phyloP scores from a whole-genome alignment of 2,797 vertebrate species.

The Ficedula albicollis region DNA sequence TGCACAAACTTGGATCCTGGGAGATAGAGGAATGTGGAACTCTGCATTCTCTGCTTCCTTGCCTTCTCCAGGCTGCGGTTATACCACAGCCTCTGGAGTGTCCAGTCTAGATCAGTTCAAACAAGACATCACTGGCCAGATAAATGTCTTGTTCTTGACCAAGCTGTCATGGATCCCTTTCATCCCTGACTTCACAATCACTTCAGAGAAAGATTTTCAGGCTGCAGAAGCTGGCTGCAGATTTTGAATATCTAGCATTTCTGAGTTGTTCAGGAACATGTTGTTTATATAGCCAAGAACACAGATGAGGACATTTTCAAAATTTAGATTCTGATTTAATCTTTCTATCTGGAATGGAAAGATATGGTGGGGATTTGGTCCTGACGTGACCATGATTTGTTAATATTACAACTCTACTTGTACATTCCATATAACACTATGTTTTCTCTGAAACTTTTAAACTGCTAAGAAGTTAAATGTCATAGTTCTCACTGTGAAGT shows the following conservation, averaged over 20 bases:
- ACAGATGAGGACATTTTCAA: background rate
- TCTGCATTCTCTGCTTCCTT: background rate
- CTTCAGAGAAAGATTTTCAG: background rate
- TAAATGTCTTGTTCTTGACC: background rate
- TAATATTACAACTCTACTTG: background rate
- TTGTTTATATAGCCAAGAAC: background rate
- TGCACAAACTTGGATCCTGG: background rate
- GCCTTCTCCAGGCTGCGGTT: background rate
- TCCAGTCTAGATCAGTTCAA: fast-evolving
- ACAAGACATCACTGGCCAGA: background rate
- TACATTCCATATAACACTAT: background rate
- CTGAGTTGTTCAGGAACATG: background rate
- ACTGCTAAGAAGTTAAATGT: conserved; percentile 9
- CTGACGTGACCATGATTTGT: background rate
- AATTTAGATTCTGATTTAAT: conserved; percentile 21
- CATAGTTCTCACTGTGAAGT: background rate
- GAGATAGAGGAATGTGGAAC: background rate
- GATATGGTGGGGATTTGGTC: background rate
- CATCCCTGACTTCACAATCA: background rate
- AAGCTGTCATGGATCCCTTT: background rate
- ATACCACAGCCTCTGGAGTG: background rate
- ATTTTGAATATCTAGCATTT: background rate
- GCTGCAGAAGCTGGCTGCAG: background rate
- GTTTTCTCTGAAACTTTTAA: background rate
- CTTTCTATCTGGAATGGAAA: conserved; percentile 19